phyloP scores from a whole-genome alignment of 2,113 vertebrate species.

The Gymnobelideus leadbeateri region DNA sequence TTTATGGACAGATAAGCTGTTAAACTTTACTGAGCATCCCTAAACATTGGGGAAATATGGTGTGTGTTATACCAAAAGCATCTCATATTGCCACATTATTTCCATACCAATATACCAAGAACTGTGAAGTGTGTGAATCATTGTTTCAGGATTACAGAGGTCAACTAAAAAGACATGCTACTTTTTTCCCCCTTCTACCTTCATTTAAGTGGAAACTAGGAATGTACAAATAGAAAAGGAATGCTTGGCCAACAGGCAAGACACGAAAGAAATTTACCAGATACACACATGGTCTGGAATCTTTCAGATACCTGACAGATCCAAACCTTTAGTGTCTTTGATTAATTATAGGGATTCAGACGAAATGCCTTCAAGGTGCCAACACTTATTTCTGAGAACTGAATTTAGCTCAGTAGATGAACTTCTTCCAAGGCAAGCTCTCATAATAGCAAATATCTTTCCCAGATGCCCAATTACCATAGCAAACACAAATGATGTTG shows the following conservation, averaged over 20 bases:
- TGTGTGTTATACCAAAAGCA: not conserved
- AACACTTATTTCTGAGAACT: constrained; percentile 66
- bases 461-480: constrained; percentile 47
- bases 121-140: not conserved
- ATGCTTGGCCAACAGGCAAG: constrained; percentile 63
- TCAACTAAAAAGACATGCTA: constrained; percentile 40
- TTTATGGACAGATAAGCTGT: not conserved
- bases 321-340: constrained; percentile 70
- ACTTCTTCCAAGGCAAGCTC: constrained; percentile 66
- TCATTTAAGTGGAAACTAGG: constrained; percentile 53
- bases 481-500: constrained; percentile 14
- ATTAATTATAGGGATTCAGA: constrained; percentile 71
- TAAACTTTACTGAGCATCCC: not conserved
- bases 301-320: constrained; percentile 68
- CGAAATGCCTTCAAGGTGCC: constrained; percentile 64
- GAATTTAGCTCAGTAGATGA: constrained; percentile 58
- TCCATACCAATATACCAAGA: not conserved
- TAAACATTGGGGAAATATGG: not conserved
- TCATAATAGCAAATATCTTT: constrained; percentile 62
- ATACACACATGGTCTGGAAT: constrained; percentile 67
- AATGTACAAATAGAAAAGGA: constrained; percentile 74
- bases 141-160: constrained; percentile 36
- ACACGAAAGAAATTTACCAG: constrained; percentile 72
- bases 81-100: not conserved
- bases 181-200: constrained; percentile 34